These are phyloP conservation scores for Ecdyonurus torrentis DNA, from an alignment of 2,888 invertebrate species.

Conservation along the genomic window DNA sequence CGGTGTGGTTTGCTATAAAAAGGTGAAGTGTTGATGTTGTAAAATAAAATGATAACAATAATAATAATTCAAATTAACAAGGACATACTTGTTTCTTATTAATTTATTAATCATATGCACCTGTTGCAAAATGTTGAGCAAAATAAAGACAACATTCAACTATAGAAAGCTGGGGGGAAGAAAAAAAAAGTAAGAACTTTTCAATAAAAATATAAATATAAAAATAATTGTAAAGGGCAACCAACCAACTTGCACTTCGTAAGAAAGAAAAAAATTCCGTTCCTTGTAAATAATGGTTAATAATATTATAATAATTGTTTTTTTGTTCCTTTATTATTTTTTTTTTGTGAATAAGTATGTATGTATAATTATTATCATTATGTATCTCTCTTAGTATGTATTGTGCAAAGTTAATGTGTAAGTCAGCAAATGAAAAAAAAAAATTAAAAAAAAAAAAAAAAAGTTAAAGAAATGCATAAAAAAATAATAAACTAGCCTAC, in stretches of 20 bases:
- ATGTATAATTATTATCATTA: constrained; percentile 12
- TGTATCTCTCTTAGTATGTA: constrained; percentile 10
- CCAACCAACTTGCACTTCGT: background rate
- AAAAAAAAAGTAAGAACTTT: constrained; percentile 5
- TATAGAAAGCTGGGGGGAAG: constrained; percentile 6
- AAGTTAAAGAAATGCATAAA: constrained; percentile 4
- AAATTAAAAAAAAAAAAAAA: constrained; percentile 6
- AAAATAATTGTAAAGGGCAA: background rate
- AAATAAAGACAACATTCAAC: constrained; percentile 2
- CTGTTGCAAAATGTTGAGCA: background rate
- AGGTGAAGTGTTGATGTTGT: constrained; percentile 4
- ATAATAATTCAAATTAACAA: too few species aligned
- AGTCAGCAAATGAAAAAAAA: constrained; percentile 7
- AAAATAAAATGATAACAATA: too few species aligned
- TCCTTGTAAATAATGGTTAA: constrained; percentile 14
- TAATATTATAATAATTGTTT: constrained; percentile 15
- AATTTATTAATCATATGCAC: background rate
- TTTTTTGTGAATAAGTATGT: constrained; percentile 17
- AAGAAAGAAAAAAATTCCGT: constrained; percentile 8
- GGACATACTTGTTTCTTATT: too few species aligned
- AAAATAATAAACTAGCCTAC: too few species aligned
- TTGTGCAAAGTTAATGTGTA: constrained; percentile 6
- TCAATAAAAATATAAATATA: constrained; percentile 9
- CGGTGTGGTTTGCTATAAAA: background rate
- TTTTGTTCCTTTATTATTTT: constrained; percentile 6